phyloP scores from a whole-genome alignment of 2,797 vertebrate species.

The Anguilla megastoma region DNA sequence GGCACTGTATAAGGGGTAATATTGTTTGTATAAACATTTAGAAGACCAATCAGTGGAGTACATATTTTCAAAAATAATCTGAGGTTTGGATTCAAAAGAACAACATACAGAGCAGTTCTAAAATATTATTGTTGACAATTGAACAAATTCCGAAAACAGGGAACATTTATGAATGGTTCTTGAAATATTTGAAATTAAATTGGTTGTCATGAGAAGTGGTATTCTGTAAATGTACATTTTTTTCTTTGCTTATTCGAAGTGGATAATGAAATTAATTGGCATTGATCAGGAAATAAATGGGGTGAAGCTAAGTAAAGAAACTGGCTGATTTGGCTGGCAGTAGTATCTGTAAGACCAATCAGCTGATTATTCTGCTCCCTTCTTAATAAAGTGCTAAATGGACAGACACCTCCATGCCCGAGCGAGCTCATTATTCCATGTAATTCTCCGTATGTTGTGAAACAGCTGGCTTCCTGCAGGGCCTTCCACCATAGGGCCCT shows the following conservation, averaged over 20 bases:
- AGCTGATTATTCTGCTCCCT: background rate
- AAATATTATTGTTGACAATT: background rate
- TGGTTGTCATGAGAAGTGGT: background rate
- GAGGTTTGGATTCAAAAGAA: background rate
- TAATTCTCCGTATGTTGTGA: background rate
- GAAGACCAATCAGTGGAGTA: background rate
- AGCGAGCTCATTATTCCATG: background rate
- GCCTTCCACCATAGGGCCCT: background rate
- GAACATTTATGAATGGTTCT: background rate
- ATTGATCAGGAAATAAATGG: background rate
- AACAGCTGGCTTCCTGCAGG: background rate
- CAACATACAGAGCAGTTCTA: background rate
- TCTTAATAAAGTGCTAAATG: background rate
- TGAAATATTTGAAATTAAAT: background rate
- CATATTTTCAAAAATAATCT: background rate
- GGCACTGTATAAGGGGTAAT: background rate
- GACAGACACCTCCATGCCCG: background rate
- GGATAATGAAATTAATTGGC: background rate
- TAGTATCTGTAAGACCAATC: background rate
- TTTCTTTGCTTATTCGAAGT: background rate
- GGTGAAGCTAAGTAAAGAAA: background rate
- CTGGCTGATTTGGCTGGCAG: background rate
- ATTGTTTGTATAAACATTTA: background rate
- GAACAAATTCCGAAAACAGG: background rate
- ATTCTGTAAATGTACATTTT: background rate